Percentiles rank a stretch among this genome's conserved stretches.
Conservation (phyloP, 92 coral and sea anemone species). For the Parazoanthus atlanticus region DNA sequence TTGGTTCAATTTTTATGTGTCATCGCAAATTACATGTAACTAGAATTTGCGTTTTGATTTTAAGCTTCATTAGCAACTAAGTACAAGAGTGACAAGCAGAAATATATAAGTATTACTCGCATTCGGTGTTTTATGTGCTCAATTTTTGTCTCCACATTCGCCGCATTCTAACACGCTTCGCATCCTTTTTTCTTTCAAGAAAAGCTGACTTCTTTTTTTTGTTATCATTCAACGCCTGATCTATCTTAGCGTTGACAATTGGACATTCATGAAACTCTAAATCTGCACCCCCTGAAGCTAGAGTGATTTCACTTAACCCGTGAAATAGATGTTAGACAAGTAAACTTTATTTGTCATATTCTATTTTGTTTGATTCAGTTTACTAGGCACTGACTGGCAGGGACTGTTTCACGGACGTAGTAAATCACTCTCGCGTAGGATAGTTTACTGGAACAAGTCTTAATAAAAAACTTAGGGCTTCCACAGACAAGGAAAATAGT, state of each 20-base stretch:
- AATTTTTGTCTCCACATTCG: not conserved
- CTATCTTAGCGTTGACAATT: not conserved
- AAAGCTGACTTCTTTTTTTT: not conserved
- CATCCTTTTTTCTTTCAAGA: not conserved
- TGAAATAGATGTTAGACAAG: too few species aligned
- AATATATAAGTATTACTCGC: not conserved
- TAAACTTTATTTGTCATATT: too few species aligned
- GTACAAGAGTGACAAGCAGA: not conserved
- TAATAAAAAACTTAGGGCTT: too few species aligned
- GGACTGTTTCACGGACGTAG: too few species aligned
- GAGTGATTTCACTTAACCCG: too few species aligned
- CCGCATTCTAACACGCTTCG: not conserved
- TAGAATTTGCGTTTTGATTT: not conserved
- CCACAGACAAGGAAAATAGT: too few species aligned
- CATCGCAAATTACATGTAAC: not conserved
- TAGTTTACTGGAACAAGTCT: too few species aligned
- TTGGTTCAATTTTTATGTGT: too few species aligned
- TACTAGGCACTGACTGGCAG: too few species aligned
- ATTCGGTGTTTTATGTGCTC: not conserved
- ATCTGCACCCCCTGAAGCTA: too few species aligned
- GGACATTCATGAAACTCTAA: not conserved
- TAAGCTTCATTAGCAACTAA: not conserved
- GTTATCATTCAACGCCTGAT: not conserved
- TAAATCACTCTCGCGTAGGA: too few species aligned
- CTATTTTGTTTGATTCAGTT: too few species aligned